Evolutionary conservation across 1,140 invertebrate genomes (phyloP), one percentile per base, ranked within the genome.

Genomic region (Drosophila virilis): DNA sequence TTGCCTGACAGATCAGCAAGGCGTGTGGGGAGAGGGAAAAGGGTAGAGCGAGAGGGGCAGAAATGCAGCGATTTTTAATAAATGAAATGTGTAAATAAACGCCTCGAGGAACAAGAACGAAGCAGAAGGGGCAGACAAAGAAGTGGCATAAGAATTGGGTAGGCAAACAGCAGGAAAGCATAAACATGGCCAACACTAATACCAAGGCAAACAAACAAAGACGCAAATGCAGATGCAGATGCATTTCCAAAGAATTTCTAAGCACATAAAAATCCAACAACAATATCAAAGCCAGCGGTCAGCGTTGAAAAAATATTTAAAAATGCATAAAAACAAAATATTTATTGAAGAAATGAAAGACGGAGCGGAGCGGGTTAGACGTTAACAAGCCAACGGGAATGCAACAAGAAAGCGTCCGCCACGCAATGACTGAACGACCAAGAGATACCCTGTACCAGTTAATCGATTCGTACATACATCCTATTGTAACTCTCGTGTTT

Each of bases 281-380:
- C 15, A 58, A 46, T 75, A 78, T 68, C 75, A 82, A 85, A 78
- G 78, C 70, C 77, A 86, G 86, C 78, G 82, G 72, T 54, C 78
- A 74, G 65, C 66, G 79, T 88, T 70, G 79, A 68, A 81, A 68
- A 88, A 86, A 86, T 86, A 86, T 86, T 86, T 86, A 86, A 86
- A 86, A 86, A 85, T 88, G 79, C 82, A 86, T 86, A 89, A 89
- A 86, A 88, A 88, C 83, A 88, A 88, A 89, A 88, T 88, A 88
- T 86, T 88, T 86, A 86, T 89, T 89, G 80, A 88, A 48, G 46
- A 48, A 48, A 48, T 48, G 40, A 13, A 10, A n/a, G 9, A 8
- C 15, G 13, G 13, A 32, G n/a, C 15, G 13, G 13, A 32, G n/a
- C 6, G 57, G 15, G 40, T 50, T 35, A 48, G 55, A 50, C 15